Conservation (phyloP, 2,888 invertebrate species). For the Parochlus steinenii region DNA sequence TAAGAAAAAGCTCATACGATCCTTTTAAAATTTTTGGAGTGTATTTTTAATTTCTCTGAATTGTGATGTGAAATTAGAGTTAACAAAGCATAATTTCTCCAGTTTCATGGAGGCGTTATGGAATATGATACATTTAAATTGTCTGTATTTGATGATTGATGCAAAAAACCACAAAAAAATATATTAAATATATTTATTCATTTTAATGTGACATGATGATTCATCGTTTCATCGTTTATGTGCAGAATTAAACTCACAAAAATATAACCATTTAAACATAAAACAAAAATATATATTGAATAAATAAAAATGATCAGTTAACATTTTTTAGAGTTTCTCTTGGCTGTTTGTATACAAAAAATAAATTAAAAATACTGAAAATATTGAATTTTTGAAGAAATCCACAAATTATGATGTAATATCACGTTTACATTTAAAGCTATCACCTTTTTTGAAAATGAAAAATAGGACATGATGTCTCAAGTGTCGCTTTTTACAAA, state of each 20-base stretch:
- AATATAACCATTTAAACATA: not conserved
- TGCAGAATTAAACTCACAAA: slow-evolving; percentile 1
- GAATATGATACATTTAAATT: not conserved
- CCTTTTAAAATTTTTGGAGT: not conserved
- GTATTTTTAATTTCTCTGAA: slow-evolving; percentile 7
- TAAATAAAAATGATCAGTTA: too few species aligned
- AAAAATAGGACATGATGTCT: too few species aligned
- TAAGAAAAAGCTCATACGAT: too few species aligned
- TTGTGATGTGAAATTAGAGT: slow-evolving; percentile 13
- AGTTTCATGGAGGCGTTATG: not conserved
- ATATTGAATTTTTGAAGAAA: too few species aligned
- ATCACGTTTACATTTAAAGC: too few species aligned
- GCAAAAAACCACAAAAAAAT: too few species aligned
- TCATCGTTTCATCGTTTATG: too few species aligned
- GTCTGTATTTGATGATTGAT: too few species aligned
- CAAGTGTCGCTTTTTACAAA: too few species aligned
- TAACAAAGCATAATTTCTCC: slow-evolving; percentile 4
- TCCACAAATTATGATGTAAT: too few species aligned
- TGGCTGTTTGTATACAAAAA: slow-evolving; percentile 11
- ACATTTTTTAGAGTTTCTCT: slow-evolving; percentile 11
- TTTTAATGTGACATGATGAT: not conserved
- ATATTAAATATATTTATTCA: slow-evolving; percentile 1
- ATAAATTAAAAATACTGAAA: too few species aligned
- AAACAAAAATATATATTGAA: not conserved
- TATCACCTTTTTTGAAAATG: too few species aligned